Base-by-base conservation (phyloP, 2,113 vertebrate genomes). In the Grallaria varia region DNA sequence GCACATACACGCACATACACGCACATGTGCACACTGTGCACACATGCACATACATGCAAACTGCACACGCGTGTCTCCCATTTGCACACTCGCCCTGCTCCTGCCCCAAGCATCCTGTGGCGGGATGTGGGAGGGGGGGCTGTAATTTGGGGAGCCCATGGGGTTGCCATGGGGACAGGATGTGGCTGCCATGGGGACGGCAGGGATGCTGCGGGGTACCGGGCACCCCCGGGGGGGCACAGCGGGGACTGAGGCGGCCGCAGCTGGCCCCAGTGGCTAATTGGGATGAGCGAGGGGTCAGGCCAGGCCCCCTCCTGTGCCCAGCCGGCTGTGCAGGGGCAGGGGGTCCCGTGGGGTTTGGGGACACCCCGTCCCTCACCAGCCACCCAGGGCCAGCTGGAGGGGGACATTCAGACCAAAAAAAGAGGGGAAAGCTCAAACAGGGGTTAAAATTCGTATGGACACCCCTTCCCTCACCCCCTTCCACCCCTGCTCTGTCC, bases 181-280 rank as follows among this genome's bases (percentile, higher is more conserved):
- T 53, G 93, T 35, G 6, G 90, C 87, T 93, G 95, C 84, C 81
- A 72, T 84, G 81, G 88, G 91, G 93, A 80, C 1, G 0, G 81
- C 14, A 44, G 50, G 44, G 31, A 56, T 50, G 89, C 87, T 86
- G 90, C 23, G 17, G 76, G 78, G 76, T 4, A 68, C 87, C 2
- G 6, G 75, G 77, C 15, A 69, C 90, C 84, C 85, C 87, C 14
- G 39, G 45, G 73, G 73, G 53, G 74, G 78, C 39, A 39, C 50
- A 30, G 72, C 72, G 1, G 92, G 92, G 59, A 63, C 63, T 4
- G 15, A 67, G 50, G 79, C 68, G 40, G 79, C 55, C 55, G 60
- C 95, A 96, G 93, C 90, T 96, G 95, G 75, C 53, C 60, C 79
- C 13, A 0, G 50, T 66, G 71, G 37, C 66, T 96, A 96, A 96